Base-by-base conservation (phyloP, 2,888 invertebrate species). In the Junonia oenone region DNA sequence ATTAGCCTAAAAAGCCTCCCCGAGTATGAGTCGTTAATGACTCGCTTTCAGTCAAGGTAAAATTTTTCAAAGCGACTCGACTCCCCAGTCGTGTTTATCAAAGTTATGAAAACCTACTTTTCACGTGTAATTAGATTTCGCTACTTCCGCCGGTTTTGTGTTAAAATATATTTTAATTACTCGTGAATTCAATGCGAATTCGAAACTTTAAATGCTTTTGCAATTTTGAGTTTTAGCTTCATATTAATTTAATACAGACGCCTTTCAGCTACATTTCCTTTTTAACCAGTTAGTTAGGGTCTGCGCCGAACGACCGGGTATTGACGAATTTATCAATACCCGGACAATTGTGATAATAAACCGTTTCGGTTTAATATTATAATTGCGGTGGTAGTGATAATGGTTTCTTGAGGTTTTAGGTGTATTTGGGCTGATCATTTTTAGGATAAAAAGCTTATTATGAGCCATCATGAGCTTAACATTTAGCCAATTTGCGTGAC, bases 221-320 rank as follows among this genome's bases (percentile, higher is more conserved):
- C 38, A n/a, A 40, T 40, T 40, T 40, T n/a, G 38, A 40, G 29
- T 51, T 45, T 51, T 22, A 33, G 45, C 45, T 26, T 33, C 14
- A 35, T 45, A 57, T 53, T 53, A 49, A 53, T 57, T 53, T 57
- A 49, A 57, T 49, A 45, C 49, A 53, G 52, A 33, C 50, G 54
- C 54, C 45, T 53, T 57, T 45, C 45, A 50, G 38, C 38, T 38
- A 31, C 31, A 29, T 51, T 45, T 49, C 27, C 38, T 38, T 15
- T 51, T 50, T 51, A 48, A 35, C 43, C 35, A 11, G 43, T 14
- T 54, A 43, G 46, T n/a, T n/a, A n/a, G n/a, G n/a, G n/a, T n/a
- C n/a, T n/a, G n/a, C n/a, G n/a, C n/a, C n/a, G n/a, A n/a, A n/a
- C n/a, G n/a, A n/a, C n/a, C n/a, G n/a, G n/a, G n/a, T n/a, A n/a